phyloP scores from a whole-genome alignment of 2,888 invertebrate species.

The Heteromyza rotundicornis region DNA sequence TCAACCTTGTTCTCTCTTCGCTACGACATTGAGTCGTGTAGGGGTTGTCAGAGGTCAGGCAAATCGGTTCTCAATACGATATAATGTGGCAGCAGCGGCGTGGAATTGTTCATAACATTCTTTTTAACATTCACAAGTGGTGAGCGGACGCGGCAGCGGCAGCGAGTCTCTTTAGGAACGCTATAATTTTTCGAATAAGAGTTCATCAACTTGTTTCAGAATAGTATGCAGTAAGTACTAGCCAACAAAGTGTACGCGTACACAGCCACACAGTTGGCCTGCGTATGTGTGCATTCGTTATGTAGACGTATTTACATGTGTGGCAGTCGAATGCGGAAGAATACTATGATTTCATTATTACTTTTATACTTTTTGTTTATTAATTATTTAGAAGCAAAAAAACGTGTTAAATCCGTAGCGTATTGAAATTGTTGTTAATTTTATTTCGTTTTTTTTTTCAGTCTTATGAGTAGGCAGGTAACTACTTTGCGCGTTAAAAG shows the following conservation, averaged over 20 bases:
- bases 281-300: not conserved
- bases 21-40: too few relatives aligned
- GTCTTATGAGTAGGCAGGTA: too few relatives aligned
- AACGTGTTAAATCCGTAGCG: too few relatives aligned
- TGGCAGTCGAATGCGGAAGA: not conserved
- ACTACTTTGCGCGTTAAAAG: too few relatives aligned
- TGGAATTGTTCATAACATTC: conserved; percentile 29
- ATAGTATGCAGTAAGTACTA: conserved; percentile 28
- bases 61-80: not conserved
- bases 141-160: conserved; percentile 12
- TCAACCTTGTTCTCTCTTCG: not conserved
- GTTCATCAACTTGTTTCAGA: conserved; percentile 58
- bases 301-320: not conserved
- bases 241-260: not conserved
- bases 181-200: conserved; percentile 32
- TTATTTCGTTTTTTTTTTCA: too few relatives aligned
- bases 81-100: not conserved
- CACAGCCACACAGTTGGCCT: not conserved
- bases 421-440: too few relatives aligned
- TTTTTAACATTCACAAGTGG: conserved; percentile 21
- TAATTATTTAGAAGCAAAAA: not conserved
- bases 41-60: conserved; percentile 52
- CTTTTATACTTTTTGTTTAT: not conserved
- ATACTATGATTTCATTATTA: not conserved
- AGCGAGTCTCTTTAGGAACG: conserved; percentile 11